Evolutionary conservation across 2,888 invertebrate species (phyloP).

Genomic region (Teinopalpus imperialis): DNA sequence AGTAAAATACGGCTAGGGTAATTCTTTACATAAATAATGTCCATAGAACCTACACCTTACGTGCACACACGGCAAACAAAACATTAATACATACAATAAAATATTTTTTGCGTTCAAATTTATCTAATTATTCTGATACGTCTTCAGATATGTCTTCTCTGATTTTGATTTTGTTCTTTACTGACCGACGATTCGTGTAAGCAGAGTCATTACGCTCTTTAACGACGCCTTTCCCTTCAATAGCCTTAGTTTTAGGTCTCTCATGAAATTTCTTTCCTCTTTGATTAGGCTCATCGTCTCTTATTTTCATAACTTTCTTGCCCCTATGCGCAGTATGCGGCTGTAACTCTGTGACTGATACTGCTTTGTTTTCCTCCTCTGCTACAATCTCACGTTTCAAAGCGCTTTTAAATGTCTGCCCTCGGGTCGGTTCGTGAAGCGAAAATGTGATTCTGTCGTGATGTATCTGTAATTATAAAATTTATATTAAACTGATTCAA

Average conservation of each 20-base stretch:
- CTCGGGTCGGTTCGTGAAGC: conserved; percentile 67
- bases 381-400: conserved; percentile 53
- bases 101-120: background rate
- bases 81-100: background rate
- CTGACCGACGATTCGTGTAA: conserved; percentile 42
- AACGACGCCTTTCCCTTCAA: conserved; percentile 56
- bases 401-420: conserved; percentile 72
- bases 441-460: conserved; percentile 74
- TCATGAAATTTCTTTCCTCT: conserved; percentile 47
- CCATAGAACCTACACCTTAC: background rate
- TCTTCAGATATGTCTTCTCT: conserved; percentile 68
- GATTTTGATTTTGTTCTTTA: conserved; percentile 63
- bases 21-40: background rate
- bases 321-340: conserved; percentile 35
- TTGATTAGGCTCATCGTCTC: conserved; percentile 38
- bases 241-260: conserved; percentile 42
- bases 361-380: conserved; percentile 44
- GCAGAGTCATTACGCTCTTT: conserved; percentile 62
- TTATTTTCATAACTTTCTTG: conserved; percentile 39
- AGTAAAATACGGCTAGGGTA: conserved; percentile 3
- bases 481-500: background rate
- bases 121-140: conserved; percentile 48
- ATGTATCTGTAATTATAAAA: conserved; percentile 51
- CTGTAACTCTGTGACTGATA: conserved; percentile 36
- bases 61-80: background rate